phyloP scores from a whole-genome alignment of 2,888 invertebrate genomes.

The Volucella inflata region DNA sequence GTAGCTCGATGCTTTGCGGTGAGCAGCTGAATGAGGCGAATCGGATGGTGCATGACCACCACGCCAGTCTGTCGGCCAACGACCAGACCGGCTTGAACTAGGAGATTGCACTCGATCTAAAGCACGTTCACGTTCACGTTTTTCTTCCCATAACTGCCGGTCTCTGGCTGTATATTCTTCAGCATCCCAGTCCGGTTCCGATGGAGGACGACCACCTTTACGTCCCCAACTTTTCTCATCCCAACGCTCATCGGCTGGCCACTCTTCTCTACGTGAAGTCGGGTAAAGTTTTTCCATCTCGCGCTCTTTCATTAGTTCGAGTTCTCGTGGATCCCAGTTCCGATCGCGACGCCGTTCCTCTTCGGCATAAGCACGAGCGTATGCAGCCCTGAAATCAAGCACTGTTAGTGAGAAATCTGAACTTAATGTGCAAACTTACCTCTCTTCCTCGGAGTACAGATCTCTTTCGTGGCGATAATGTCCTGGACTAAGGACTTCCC shows the following conservation, averaged over 20 bases:
- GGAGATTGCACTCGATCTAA: constrained; percentile 66
- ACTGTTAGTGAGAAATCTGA: neutral
- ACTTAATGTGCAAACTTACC: constrained; percentile 74
- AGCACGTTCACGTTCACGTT: constrained; percentile 65
- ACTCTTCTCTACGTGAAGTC: constrained; percentile 76
- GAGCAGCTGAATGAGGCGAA: constrained; percentile 38
- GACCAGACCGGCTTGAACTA: constrained; percentile 42
- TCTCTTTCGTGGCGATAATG: constrained; percentile 82
- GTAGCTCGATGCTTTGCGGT: constrained; percentile 55
- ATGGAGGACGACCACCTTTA: constrained; percentile 78
- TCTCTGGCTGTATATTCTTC: constrained; percentile 79
- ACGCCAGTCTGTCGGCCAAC: constrained; percentile 73
- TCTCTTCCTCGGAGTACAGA: constrained; percentile 81
- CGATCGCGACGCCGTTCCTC: constrained; percentile 81
- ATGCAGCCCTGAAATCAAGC: constrained; percentile 77
- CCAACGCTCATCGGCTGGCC: constrained; percentile 68
- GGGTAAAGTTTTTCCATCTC: constrained; percentile 74
- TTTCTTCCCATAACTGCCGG: constrained; percentile 73
- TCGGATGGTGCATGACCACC: constrained; percentile 43
- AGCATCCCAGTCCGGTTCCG: constrained; percentile 82
- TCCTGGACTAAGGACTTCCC: constrained; percentile 81
- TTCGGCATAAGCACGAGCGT: constrained; percentile 80
- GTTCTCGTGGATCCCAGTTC: constrained; percentile 79
- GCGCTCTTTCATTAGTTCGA: constrained; percentile 78
- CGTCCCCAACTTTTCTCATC: constrained; percentile 68